Conservation (phyloP, 2,888 invertebrate species). For the Hybos culiciformis region DNA sequence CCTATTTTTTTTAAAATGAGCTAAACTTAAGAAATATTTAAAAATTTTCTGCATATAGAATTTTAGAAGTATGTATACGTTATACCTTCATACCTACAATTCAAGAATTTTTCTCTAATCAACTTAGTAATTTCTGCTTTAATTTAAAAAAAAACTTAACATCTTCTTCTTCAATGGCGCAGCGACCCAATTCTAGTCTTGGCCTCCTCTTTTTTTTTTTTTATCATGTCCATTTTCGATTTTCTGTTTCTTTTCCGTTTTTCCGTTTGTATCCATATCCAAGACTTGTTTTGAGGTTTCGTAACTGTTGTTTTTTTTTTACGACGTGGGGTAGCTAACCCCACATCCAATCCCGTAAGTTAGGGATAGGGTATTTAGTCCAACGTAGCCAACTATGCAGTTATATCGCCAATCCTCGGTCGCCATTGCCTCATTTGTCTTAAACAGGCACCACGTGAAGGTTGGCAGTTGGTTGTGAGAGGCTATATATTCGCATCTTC, state of each 20-base stretch:
- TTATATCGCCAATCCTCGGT: slow-evolving; percentile 1
- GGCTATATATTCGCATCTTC: not conserved
- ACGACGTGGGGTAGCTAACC: not conserved
- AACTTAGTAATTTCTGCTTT: too few relatives aligned
- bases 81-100: too few relatives aligned
- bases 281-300: not conserved
- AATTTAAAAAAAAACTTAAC: too few relatives aligned
- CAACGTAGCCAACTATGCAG: not conserved
- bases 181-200: too few relatives aligned
- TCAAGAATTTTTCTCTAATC: too few relatives aligned
- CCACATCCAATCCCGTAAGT: not conserved
- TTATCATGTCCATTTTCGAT: not conserved
- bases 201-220: too few relatives aligned
- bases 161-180: too few relatives aligned
- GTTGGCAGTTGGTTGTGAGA: not conserved
- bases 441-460: not conserved
- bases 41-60: too few relatives aligned
- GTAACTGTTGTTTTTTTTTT: not conserved
- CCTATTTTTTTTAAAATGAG: too few relatives aligned
- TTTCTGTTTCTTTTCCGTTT: not conserved
- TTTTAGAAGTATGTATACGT: too few relatives aligned
- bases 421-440: not conserved
- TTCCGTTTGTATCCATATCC: not conserved
- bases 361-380: not conserved
- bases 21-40: too few relatives aligned